Base-by-base conservation (phyloP, 1,140 invertebrate species). In the Chlorops oryzae region DNA sequence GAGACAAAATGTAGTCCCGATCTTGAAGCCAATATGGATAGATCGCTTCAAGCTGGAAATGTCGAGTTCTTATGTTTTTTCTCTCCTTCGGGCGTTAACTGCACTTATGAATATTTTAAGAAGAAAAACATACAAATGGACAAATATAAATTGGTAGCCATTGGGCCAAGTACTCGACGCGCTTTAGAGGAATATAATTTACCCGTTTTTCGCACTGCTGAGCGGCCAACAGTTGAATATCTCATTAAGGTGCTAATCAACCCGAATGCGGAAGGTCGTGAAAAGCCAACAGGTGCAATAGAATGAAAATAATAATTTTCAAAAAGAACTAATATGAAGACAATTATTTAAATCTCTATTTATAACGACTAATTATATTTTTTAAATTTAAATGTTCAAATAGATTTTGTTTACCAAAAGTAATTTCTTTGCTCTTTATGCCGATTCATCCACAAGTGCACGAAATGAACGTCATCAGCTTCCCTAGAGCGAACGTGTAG, bases 31-130 rank as follows among this genome's bases (percentile, higher is more conserved):
- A 74, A 73, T 50, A 61, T 79, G 47, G 75, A 72, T 32, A 54
- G 53, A 6, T 70, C 73, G n/a, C 53, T 79, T 6, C 56, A 70
- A 41, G 59, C 70, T 1, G 58, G 70, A 1, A 73, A 68, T 23
- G 70, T 74, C 0, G 73, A 74, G 34, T 76, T 73, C 40, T 57
- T 79, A 51, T 76, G 77, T 6, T 79, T 78, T 62, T 79, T 79
- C 44, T 78, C 77, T 27, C 77, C 77, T 0, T 79, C 78, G 0
- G 77, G 77, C 1, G 65, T 72, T 3, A 69, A 65, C 34, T 72
- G 60, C 45, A 58, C 59, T 2, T 23, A 56, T 20, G 63, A 70
- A 20, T 63, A 66, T 49, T 65, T 70, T 18, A 56, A 50, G 23
- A 51, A 57, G 5, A 57, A 57, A 17, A 57, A 62, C 22, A 44